Percentiles rank a stretch among this genome's conserved stretches.
These are phyloP conservation scores for Holcopasites calliopsidis DNA, from an alignment of 1,140 invertebrate genomes.

Conservation along the genomic window DNA sequence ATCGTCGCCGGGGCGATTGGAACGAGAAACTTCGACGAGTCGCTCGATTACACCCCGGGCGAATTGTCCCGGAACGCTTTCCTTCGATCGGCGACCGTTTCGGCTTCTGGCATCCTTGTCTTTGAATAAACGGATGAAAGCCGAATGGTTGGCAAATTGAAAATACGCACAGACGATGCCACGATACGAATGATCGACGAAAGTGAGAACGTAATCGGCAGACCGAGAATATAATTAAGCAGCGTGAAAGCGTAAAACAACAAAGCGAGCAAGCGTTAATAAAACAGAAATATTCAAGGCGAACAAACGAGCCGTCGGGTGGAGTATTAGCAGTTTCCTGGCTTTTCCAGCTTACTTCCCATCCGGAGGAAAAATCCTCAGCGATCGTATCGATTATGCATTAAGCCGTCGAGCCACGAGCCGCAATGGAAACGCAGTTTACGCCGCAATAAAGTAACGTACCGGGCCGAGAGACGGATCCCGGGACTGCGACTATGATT, in stretches of 20 bases:
- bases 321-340: background rate
- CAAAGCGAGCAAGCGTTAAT: no score
- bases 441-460: slow-evolving; percentile 16
- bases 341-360: background rate
- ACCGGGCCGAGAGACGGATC: slow-evolving; percentile 5
- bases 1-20: slow-evolving; percentile 43
- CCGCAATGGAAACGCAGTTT: slow-evolving; percentile 28
- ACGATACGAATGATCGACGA: no score
- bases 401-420: slow-evolving; percentile 3
- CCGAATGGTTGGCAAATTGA: no score
- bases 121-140: no score
- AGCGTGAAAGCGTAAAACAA: no score
- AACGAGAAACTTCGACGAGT: slow-evolving; percentile 39
- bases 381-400: slow-evolving; percentile 36
- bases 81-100: background rate
- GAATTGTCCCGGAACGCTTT: background rate
- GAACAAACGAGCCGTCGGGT: background rate
- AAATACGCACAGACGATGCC: no score
- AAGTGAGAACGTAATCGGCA: no score
- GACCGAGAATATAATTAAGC: no score
- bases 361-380: background rate
- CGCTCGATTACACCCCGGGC: slow-evolving; percentile 24
- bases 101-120: background rate
- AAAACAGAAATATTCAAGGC: no score
- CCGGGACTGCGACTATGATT: slow-evolving; percentile 15